Evolutionary conservation across 2,888 invertebrate species (phyloP).

Genomic region (Azorinus chamasolen): DNA sequence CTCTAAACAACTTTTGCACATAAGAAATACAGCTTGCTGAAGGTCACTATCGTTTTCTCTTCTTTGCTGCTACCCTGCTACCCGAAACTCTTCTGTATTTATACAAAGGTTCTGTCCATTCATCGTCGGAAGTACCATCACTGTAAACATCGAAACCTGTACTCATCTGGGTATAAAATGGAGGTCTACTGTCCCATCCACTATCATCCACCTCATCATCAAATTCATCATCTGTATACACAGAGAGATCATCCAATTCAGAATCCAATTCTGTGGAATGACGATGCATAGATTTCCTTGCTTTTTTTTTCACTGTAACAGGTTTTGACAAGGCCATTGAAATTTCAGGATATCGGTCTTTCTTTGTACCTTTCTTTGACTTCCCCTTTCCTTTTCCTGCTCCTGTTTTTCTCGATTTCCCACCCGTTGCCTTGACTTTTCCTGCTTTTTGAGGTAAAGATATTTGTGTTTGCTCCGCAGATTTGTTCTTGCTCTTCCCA

Average conservation of each 20-base stretch:
- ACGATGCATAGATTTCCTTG: background rate
- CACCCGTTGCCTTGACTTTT: constrained; percentile 7
- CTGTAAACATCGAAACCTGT: too few species aligned
- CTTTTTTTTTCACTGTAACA: background rate
- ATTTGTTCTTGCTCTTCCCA: constrained; percentile 7
- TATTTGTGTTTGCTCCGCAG: constrained; percentile 21
- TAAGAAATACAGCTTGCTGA: too few species aligned
- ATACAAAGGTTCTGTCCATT: too few species aligned
- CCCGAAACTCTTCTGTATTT: too few species aligned
- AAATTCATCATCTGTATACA: constrained; percentile 44
- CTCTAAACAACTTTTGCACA: too few species aligned
- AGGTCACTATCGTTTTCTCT: too few species aligned
- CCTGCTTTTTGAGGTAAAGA: background rate
- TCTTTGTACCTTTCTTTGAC: constrained; percentile 12
- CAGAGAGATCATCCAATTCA: too few species aligned
- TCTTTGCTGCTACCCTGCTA: too few species aligned
- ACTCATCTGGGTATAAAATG: too few species aligned
- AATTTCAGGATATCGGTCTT: constrained; percentile 66
- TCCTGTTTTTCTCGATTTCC: constrained; percentile 17
- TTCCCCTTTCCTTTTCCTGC: constrained; percentile 22
- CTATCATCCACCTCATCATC: constrained; percentile 41
- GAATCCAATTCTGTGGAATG: too few species aligned
- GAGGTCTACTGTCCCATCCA: constrained; percentile 13
- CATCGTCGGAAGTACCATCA: too few species aligned
- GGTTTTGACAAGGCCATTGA: constrained; percentile 66